Percentiles rank a stretch among this genome's conserved stretches.
phyloP scores from a whole-genome alignment of 2,888 invertebrate genomes.

The Rhyacophila evoluta region DNA sequence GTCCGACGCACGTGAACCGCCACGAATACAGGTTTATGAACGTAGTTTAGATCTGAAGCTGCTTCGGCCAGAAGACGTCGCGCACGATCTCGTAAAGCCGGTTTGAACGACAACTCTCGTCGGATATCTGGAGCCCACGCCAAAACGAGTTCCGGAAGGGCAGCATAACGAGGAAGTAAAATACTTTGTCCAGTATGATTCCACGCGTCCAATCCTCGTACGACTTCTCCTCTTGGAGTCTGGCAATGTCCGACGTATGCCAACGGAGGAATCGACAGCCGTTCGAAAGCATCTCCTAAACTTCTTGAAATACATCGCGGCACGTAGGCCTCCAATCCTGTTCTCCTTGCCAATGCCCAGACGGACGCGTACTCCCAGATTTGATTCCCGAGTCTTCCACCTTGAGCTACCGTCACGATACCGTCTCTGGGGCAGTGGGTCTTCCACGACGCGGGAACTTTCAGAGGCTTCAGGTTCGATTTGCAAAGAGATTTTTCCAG shows the following conservation, averaged over 20 bases:
- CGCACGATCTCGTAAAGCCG: constrained; percentile 64
- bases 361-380: constrained; percentile 69
- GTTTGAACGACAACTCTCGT: constrained; percentile 69
- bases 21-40: constrained; percentile 57
- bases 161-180: constrained; percentile 68
- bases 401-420: constrained; percentile 65
- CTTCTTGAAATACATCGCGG: constrained; percentile 67
- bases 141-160: constrained; percentile 69
- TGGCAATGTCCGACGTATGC: constrained; percentile 70
- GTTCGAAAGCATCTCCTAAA: constrained; percentile 69
- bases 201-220: constrained; percentile 68
- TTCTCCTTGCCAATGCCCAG: constrained; percentile 65
- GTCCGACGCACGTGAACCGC: constrained; percentile 71
- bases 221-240: constrained; percentile 64
- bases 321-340: constrained; percentile 65
- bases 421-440: constrained; percentile 64
- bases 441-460: constrained; percentile 61
- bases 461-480: constrained; percentile 61
- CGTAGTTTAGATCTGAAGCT: constrained; percentile 55
- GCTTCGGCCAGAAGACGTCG: constrained; percentile 61
- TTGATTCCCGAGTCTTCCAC: constrained; percentile 64
- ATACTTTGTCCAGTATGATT: constrained; percentile 71
- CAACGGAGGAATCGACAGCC: constrained; percentile 68
- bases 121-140: constrained; percentile 71
- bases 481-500: constrained; percentile 70